These are phyloP conservation scores for Orchestia grillus DNA, from an alignment of 1,140 invertebrate genomes.

Conservation along the genomic window DNA sequence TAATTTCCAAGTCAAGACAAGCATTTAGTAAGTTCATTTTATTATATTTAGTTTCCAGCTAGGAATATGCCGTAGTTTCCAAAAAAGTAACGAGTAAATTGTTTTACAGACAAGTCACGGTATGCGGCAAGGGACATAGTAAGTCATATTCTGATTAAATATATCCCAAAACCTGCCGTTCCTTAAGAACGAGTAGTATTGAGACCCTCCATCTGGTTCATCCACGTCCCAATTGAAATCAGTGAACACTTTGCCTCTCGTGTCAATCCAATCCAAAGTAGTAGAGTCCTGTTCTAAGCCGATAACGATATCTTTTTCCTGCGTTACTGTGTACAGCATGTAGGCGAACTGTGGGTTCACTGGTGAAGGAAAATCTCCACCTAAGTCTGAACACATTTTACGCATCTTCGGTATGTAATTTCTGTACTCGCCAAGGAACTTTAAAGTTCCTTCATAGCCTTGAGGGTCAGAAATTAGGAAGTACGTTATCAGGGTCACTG, in stretches of 20 bases:
- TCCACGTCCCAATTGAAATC: background rate
- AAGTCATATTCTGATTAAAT: background rate
- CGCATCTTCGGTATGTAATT: background rate
- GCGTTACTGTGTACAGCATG: conserved; percentile 1
- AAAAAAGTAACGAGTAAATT: background rate
- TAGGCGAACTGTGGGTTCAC: background rate
- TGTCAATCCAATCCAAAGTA: background rate
- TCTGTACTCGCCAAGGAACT: background rate
- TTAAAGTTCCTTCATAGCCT: background rate
- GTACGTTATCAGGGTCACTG: background rate
- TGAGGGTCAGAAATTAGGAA: conserved; percentile 3
- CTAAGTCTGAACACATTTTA: background rate
- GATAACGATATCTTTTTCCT: background rate
- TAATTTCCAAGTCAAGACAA: background rate
- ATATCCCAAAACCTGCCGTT: background rate
- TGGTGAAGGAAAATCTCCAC: background rate
- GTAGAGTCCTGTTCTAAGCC: background rate
- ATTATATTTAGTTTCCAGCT: background rate
- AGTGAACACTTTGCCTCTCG: background rate
- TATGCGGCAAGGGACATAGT: background rate
- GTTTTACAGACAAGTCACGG: background rate
- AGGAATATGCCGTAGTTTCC: background rate
- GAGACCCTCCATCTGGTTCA: background rate
- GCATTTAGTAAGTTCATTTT: background rate
- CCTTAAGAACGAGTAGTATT: background rate